Evolutionary conservation across 2,797 vertebrate species (phyloP).

Genomic region (Eulemur mongoz): DNA sequence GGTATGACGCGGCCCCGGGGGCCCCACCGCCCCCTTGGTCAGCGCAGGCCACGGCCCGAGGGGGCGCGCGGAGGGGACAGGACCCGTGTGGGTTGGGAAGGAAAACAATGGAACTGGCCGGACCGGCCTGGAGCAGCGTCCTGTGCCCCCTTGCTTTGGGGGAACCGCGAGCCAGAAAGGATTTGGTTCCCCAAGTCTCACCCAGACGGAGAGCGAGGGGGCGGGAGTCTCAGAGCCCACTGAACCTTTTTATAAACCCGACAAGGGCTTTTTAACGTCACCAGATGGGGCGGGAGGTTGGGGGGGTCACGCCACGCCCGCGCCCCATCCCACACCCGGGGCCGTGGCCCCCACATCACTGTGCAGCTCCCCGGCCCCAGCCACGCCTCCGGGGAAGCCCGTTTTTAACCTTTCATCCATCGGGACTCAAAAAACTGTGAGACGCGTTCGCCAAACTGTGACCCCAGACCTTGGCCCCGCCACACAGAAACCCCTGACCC

Average conservation of each 20-base stretch:
- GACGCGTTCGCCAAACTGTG: slow-evolving; percentile 79
- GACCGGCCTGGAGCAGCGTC: slow-evolving; percentile 52
- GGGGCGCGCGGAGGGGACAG: slow-evolving; percentile 39
- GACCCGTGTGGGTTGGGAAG: slow-evolving; percentile 50
- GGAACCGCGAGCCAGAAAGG: neutral
- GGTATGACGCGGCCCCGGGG: slow-evolving; percentile 86
- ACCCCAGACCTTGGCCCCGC: slow-evolving; percentile 75
- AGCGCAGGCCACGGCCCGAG: slow-evolving; percentile 74
- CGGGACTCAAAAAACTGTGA: slow-evolving; percentile 81
- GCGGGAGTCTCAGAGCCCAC: slow-evolving; percentile 42
- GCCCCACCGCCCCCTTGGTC: slow-evolving; percentile 53
- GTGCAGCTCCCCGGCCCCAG: slow-evolving; percentile 77
- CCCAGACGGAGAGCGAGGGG: neutral
- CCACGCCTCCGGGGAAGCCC: slow-evolving; percentile 74
- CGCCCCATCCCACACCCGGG: slow-evolving; percentile 58
- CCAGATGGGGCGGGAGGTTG: slow-evolving; percentile 64
- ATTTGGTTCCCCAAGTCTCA: slow-evolving; percentile 33
- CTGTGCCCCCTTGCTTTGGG: neutral
- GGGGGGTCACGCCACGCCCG: slow-evolving; percentile 46
- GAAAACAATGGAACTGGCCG: slow-evolving; percentile 34
- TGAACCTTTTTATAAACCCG: slow-evolving; percentile 75
- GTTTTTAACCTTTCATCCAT: slow-evolving; percentile 80
- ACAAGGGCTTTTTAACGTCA: slow-evolving; percentile 82
- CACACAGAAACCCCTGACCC: slow-evolving; percentile 76
- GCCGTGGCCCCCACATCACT: slow-evolving; percentile 75